Base-by-base conservation (phyloP, 2,797 vertebrate species). In the Nannoperca australis region DNA sequence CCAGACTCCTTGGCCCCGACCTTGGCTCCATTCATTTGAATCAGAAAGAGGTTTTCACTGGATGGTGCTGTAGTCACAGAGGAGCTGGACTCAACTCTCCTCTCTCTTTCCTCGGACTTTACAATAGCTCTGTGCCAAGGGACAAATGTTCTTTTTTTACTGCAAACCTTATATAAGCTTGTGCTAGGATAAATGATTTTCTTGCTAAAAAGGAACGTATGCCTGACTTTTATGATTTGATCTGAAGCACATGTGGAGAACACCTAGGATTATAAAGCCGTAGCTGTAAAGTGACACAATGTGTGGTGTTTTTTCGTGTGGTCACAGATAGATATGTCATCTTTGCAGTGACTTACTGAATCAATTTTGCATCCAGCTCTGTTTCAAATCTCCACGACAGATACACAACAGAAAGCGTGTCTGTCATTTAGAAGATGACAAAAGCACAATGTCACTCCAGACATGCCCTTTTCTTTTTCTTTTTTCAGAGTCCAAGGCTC, bases 111-210 rank as follows among this genome's bases (percentile, higher is more conserved):
- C 47, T 72, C 78, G 67, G 73, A 89, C 73, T 74, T 79, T 77
- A 86, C 77, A 82, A 82, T 81, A 82, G 62, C 66, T 70, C 73
- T 17, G 56, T 45, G 62, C 83, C 91, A 77, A 72, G 87, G 85
- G 91, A 92, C 82, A 85, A 82, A 92, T 91, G 83, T 85, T 82
- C 54, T 56, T 71, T 81, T 27, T 88, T 91, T 84, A 88, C 69
- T 55, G 76, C 71, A 84, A 83, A 83, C 72, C 85, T 88, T 91
- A 79, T 83, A 84, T 87, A 89, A 90, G 83, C 77, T 70, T 5
- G 62, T 54, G 66, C 81, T 62, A 49, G 65, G 78, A 88, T 88
- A 88, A 91, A 90, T 81, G 40, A 79, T 77, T 91, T 89, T 86
- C 73, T 79, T 51, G 42, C 66, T 27, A 68, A 72, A 84, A 76